phyloP scores from a whole-genome alignment of 2,113 vertebrate genomes.

The Bubalus kerabau region DNA sequence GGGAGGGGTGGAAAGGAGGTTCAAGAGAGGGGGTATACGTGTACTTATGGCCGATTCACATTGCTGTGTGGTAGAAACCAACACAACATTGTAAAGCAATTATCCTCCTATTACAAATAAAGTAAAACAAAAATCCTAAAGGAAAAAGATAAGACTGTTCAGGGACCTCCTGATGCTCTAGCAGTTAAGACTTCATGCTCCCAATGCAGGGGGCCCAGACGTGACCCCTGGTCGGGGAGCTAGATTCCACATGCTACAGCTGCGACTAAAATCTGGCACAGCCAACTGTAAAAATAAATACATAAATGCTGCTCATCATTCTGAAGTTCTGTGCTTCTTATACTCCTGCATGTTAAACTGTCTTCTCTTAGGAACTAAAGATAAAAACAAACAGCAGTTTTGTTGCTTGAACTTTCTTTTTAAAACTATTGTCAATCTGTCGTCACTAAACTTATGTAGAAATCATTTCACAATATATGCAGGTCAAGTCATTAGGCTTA shows the following conservation, averaged over 20 bases:
- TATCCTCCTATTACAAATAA: background rate
- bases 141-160: background rate
- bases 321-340: background rate
- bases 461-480: background rate
- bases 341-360: background rate
- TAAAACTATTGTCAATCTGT: background rate
- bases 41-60: background rate
- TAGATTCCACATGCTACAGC: background rate
- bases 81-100: background rate
- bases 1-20: background rate
- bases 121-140: background rate
- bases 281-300: background rate
- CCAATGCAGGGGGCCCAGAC: background rate
- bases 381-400: background rate
- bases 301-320: background rate
- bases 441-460: too few species aligned
- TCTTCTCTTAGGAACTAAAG: background rate
- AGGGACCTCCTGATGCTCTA: background rate
- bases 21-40: background rate
- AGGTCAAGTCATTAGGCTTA: background rate
- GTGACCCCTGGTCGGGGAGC: background rate
- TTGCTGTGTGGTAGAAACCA: background rate
- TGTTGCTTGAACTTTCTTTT: background rate
- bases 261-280: background rate
- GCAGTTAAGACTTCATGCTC: background rate